phyloP scores from a whole-genome alignment of 2,113 vertebrate genomes.

The Porphyrio hochstetteri region DNA sequence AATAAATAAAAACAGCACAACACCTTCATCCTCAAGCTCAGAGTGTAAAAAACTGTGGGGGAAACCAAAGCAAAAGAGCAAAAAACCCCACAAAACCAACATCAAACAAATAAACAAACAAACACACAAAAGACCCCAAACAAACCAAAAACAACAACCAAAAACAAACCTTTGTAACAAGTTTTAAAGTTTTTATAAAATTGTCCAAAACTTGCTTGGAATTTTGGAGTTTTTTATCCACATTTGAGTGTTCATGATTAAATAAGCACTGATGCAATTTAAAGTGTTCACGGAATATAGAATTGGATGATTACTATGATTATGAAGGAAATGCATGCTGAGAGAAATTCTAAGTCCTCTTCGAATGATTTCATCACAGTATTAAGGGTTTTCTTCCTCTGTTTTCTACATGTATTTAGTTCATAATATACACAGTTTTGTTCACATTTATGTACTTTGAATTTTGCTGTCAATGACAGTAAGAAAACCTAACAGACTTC shows the following conservation, averaged over 20 bases:
- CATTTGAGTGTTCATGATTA: neutral
- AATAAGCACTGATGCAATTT: neutral
- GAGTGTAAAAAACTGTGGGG: too few species aligned
- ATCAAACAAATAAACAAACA: neutral
- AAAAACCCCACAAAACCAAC: too few species aligned
- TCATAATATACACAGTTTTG: neutral
- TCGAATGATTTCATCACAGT: neutral
- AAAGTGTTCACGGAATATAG: neutral
- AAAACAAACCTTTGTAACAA: too few species aligned
- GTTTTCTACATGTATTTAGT: neutral
- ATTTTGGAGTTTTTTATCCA: neutral
- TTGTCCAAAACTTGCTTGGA: rapidly evolving
- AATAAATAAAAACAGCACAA: neutral
- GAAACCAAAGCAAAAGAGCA: too few species aligned
- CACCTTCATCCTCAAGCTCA: too few species aligned
- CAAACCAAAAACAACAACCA: neutral
- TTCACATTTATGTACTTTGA: neutral
- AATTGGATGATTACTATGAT: neutral
- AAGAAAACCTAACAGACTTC: slow-evolving; percentile 16
- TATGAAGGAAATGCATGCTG: neutral
- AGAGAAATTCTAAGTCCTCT: neutral
- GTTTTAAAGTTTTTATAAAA: neutral
- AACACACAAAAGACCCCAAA: neutral
- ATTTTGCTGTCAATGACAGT: neutral
- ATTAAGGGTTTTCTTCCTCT: neutral